These are phyloP conservation scores for Gallinago jamesoni DNA, from an alignment of 2,113 vertebrate genomes.

Conservation along the genomic window DNA sequence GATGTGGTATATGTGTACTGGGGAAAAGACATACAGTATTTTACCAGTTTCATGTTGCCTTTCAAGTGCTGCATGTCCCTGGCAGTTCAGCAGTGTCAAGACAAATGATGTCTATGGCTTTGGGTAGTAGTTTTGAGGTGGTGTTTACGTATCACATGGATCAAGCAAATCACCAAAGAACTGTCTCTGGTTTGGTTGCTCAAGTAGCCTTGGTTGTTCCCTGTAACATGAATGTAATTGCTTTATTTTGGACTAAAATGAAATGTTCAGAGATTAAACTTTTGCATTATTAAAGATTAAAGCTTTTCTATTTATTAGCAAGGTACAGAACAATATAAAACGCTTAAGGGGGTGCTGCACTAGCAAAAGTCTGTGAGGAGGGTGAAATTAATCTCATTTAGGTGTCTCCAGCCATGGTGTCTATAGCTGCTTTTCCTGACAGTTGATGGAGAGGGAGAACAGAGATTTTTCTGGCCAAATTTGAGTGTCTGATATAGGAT, in stretches of 20 bases:
- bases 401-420: neutral
- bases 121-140: neutral
- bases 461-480: neutral
- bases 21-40: constrained; percentile 24
- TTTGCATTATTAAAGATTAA: neutral
- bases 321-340: neutral
- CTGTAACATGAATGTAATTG: neutral
- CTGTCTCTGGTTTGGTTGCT: neutral
- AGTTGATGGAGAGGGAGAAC: neutral
- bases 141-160: neutral
- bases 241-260: neutral
- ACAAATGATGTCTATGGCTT: neutral
- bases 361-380: neutral
- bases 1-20: constrained; percentile 64
- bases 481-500: neutral
- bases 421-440: neutral
- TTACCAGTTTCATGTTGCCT: neutral
- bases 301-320: neutral
- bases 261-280: neutral
- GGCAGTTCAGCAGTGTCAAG: neutral
- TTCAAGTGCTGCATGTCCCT: neutral
- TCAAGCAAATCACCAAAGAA: neutral
- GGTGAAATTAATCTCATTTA: neutral
- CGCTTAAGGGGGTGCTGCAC: neutral
- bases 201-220: neutral